These are phyloP conservation scores for Azorinus chamasolen DNA, from an alignment of 2,888 invertebrate species.

Conservation along the genomic window DNA sequence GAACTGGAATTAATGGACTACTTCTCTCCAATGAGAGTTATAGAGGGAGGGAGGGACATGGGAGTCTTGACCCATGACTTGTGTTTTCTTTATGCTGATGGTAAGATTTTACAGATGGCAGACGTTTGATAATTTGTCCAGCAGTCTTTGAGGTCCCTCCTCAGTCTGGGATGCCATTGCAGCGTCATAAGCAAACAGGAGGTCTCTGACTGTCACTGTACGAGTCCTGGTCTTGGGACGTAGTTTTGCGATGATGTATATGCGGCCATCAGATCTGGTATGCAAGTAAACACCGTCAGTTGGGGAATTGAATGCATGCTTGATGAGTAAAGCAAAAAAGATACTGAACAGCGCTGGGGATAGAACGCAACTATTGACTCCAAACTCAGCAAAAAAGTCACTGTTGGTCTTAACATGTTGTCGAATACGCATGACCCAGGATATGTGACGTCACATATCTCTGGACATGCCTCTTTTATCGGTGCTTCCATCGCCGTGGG, in stretches of 20 bases:
- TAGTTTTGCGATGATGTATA: conserved; percentile 17
- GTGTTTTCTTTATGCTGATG: conserved; percentile 37
- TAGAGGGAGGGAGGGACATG: background rate
- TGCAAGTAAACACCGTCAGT: conserved; percentile 20
- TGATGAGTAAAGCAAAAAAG: conserved; percentile 30
- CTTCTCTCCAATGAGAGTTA: background rate
- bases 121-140: conserved; percentile 17
- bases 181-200: conserved; percentile 25
- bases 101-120: conserved; percentile 37
- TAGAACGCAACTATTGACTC: conserved; percentile 22
- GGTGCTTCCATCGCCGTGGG: too few species aligned
- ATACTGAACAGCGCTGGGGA: conserved; percentile 40
- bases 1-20: conserved; percentile 4
- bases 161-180: conserved; percentile 19
- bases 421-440: too few species aligned
- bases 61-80: conserved; percentile 1
- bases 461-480: too few species aligned
- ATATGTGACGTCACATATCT: too few species aligned
- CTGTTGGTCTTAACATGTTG: too few species aligned
- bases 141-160: conserved; percentile 16
- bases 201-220: conserved; percentile 10
- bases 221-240: conserved; percentile 5
- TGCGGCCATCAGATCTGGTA: conserved; percentile 16
- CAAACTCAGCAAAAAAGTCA: background rate
- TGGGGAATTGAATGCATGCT: conserved; percentile 22